A percentile compares a stretch with the other conserved stretches of the same genome.
phyloP scores from a whole-genome alignment of 2,113 vertebrate species.

The Balaeniceps rex region DNA sequence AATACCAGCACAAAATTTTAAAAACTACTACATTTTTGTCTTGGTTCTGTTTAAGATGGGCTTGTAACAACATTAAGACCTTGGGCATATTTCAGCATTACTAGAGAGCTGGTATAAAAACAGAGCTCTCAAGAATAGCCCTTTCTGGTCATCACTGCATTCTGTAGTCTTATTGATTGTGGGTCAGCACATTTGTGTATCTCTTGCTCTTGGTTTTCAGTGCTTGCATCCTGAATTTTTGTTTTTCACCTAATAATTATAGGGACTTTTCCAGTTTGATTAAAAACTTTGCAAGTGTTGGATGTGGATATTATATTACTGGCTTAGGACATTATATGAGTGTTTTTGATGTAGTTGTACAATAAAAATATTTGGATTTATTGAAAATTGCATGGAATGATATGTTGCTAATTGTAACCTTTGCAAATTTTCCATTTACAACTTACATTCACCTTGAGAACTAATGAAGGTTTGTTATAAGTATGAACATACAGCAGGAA shows the following conservation, averaged over 20 bases:
- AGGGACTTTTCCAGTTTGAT: not conserved
- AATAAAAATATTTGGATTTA: not conserved
- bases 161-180: not conserved
- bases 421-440: not conserved
- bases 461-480: not conserved
- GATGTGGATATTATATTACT: not conserved
- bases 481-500: not conserved
- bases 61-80: not conserved
- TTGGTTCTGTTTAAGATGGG: not conserved
- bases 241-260: not conserved
- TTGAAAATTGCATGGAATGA: not conserved
- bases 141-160: not conserved
- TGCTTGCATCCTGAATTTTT: not conserved
- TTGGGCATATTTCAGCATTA: not conserved
- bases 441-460: not conserved
- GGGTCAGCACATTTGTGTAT: not conserved
- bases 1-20: not conserved
- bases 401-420: not conserved
- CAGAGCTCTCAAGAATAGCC: not conserved
- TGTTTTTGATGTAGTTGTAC: not conserved
- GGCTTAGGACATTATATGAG: not conserved
- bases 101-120: not conserved
- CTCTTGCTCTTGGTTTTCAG: not conserved
- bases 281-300: not conserved
- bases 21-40: not conserved